These are phyloP conservation scores for Hyperoplus immaculatus DNA, from an alignment of 2,797 vertebrate genomes.

Conservation along the genomic window DNA sequence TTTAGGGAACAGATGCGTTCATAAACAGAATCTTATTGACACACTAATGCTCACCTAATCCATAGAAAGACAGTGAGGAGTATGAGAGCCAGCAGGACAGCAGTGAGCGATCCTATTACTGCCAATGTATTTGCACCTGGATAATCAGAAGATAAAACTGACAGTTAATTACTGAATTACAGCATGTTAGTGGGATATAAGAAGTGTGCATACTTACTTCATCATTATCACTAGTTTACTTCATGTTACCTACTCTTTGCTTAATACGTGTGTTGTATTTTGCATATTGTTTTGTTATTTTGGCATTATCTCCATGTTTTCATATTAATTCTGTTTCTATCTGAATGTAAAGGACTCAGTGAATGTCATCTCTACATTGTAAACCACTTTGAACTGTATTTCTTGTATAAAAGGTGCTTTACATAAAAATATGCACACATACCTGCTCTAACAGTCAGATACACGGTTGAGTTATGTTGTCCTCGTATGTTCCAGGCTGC, in stretches of 20 bases:
- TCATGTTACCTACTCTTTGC: no score
- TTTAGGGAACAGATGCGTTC: neutral
- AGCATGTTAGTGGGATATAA: neutral
- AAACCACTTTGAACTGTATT: no score
- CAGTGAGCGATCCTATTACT: neutral
- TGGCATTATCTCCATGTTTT: no score
- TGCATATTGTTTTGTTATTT: no score
- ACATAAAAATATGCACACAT: neutral
- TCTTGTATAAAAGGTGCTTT: no score
- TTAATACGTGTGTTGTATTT: no score
- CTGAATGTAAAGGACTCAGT: no score
- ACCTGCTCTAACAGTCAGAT: slow-evolving; percentile 10
- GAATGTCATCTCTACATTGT: no score
- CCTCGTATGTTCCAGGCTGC: slow-evolving; percentile 45
- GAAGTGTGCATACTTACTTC: no score
- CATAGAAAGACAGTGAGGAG: slow-evolving; percentile 10
- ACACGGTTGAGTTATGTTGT: neutral
- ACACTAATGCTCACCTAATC: slow-evolving; percentile 7
- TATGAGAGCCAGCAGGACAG: neutral
- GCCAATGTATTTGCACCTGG: slow-evolving; percentile 15
- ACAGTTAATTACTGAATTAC: neutral
- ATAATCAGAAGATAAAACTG: neutral
- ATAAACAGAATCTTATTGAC: neutral
- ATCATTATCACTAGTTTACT: no score
- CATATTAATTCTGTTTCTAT: no score